Evolutionary conservation across 2,113 vertebrate genomes (phyloP).

Genomic region (Notiomystis cincta): DNA sequence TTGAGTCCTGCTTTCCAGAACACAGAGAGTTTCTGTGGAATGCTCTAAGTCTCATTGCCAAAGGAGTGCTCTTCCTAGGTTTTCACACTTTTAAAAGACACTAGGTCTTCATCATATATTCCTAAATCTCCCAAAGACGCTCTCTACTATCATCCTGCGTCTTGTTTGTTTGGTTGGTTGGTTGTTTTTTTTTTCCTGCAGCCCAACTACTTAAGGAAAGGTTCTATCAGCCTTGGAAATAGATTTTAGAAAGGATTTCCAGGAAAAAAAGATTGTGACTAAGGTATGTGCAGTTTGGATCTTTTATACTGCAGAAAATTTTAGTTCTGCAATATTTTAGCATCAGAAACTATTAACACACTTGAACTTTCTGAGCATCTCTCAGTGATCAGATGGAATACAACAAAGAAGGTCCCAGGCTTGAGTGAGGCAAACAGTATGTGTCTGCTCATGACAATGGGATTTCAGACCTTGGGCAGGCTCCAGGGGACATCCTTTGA

Average conservation of each 20-base stretch:
- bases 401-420: neutral
- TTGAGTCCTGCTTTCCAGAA: neutral
- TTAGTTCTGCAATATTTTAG: neutral
- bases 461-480: neutral
- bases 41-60: neutral
- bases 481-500: neutral
- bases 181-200: neutral
- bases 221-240: neutral
- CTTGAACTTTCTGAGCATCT: neutral
- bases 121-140: neutral
- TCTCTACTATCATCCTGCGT: neutral
- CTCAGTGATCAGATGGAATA: neutral
- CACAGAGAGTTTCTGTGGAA: neutral
- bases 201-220: neutral
- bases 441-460: neutral
- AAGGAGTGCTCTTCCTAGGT: neutral
- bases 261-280: neutral
- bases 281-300: neutral
- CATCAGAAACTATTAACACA: neutral
- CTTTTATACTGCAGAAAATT: neutral
- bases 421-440: fast-evolving
- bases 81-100: neutral
- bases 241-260: neutral
- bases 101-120: neutral
- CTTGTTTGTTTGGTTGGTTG: neutral